These are phyloP conservation scores for Drosophila sp. DNA, from an alignment of 1,140 invertebrate genomes.

Conservation along the genomic window DNA sequence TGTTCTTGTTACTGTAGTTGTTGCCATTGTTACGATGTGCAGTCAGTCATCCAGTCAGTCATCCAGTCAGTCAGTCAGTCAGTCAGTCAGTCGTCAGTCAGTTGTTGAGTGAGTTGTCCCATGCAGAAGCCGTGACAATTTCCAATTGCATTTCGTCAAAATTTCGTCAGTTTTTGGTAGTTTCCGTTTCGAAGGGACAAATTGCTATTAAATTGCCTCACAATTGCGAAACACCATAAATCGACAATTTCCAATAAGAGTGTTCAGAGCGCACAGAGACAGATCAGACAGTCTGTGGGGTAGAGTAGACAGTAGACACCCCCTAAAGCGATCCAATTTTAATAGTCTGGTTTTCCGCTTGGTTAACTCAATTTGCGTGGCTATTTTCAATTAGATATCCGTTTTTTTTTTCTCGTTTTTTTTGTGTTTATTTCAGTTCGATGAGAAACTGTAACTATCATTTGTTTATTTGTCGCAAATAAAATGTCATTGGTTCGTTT, in stretches of 20 bases:
- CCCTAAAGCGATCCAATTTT: constrained; percentile 54
- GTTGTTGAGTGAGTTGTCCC: constrained; percentile 42
- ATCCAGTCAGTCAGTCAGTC: too few relatives aligned
- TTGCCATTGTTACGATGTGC: constrained; percentile 69
- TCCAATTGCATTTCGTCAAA: constrained; percentile 79
- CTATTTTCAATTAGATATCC: constrained; percentile 81
- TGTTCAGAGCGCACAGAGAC: too few relatives aligned
- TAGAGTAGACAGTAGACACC: constrained; percentile 20
- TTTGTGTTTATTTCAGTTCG: constrained; percentile 6
- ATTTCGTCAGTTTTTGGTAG: constrained; percentile 48
- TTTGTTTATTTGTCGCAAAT: constrained; percentile 81
- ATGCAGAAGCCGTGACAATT: constrained; percentile 64
- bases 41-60: constrained; percentile 25
- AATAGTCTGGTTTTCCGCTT: constrained; percentile 81
- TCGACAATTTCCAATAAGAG: constrained; percentile 50
- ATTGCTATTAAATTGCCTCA: constrained; percentile 81
- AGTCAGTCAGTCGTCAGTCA: too few relatives aligned
- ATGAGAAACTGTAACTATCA: constrained; percentile 24
- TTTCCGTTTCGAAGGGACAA: constrained; percentile 56
- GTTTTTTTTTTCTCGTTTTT: constrained; percentile 61
- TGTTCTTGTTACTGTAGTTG: constrained; percentile 33
- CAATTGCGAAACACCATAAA: constrained; percentile 78
- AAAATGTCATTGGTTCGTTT: constrained; percentile 50
- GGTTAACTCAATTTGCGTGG: constrained; percentile 82
- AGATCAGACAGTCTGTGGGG: constrained; percentile 2